Evolutionary conservation across 2,888 invertebrate genomes (phyloP), one percentile per base, ranked within the genome.

Genomic region (Lagria hirta): DNA sequence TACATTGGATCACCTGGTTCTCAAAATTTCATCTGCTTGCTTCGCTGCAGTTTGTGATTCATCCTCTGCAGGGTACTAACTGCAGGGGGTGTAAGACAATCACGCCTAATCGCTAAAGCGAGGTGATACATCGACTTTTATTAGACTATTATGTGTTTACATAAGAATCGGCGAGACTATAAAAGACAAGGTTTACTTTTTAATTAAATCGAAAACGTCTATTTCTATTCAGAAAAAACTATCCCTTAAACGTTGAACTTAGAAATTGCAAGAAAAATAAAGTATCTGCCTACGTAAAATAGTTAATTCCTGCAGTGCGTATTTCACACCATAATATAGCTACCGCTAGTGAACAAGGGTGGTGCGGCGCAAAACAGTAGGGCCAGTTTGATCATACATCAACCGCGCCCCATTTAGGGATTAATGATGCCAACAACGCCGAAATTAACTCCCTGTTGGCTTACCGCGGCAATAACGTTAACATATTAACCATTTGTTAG

Each of bases 401-500:
- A 72, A 70, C 69, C 70, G 67, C 72, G 70, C 72, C 71, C 72
- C 72, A 71, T 72, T n/a, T 71, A 72, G 71, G 72, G 72, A 72
- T 72, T 72, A 72, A 72, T 72, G 72, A 72, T 69, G 71, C 71
- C 71, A 70, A 64, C 70, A 66, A 66, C 66, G 64, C 70, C 71
- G 69, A 72, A 72, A 72, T 72, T 72, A 72, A 72, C 71, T 72
- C 71, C 71, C 72, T 64, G 66, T 66, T 66, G 71, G 71, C 71
- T 72, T 72, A 71, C 70, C 68, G 61, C 66, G 64, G 71, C 71
- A 71, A 72, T 72, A 72, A 71, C 69, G 71, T 68, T 71, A 71
- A 72, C 72, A 72, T 72, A 72, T 72, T 72, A 72, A 71, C 71
- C 71, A 72, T 72, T 72, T 72, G 72, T 72, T 72, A 71, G 66